phyloP scores from a whole-genome alignment of 2,797 vertebrate genomes.

The Trematomus bernacchii region DNA sequence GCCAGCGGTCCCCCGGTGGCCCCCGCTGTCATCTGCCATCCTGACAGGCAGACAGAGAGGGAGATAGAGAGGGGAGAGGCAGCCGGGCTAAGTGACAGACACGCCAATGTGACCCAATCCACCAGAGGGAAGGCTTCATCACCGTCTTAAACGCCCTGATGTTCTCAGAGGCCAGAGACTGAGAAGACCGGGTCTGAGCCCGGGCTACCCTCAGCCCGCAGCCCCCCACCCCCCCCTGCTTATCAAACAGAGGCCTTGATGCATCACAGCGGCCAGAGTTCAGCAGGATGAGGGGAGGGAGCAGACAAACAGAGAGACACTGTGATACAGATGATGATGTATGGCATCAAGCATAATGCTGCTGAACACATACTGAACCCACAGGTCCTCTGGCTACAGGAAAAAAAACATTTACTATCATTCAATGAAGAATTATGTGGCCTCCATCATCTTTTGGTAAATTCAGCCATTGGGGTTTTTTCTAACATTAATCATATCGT shows the following conservation, averaged over 20 bases:
- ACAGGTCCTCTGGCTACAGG: constrained; percentile 6
- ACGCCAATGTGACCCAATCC: constrained; percentile 46
- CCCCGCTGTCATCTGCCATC: constrained; percentile 72
- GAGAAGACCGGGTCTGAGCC: constrained; percentile 34
- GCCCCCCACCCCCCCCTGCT: background rate
- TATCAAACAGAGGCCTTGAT: constrained; percentile 53
- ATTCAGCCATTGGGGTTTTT: background rate
- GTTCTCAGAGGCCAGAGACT: constrained; percentile 54
- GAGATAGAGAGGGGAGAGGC: constrained; percentile 49
- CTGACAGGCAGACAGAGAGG: constrained; percentile 68
- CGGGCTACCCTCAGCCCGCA: constrained; percentile 2
- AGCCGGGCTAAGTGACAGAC: constrained; percentile 66
- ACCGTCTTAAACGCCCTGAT: constrained; percentile 40
- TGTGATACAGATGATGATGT: constrained; percentile 9
- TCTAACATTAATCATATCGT: background rate
- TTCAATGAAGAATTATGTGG: background rate
- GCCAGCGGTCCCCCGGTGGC: constrained; percentile 53
- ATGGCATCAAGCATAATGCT: constrained; percentile 12
- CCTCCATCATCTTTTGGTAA: background rate
- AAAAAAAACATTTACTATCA: constrained; percentile 2
- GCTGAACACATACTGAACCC: constrained; percentile 13
- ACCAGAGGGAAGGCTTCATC: constrained; percentile 62
- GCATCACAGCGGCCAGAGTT: constrained; percentile 36
- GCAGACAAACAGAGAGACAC: constrained; percentile 8
- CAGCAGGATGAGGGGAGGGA: constrained; percentile 15